Evolutionary conservation across 2,113 vertebrate species (phyloP).

Genomic region (Rhinolophus ferrumequinum): DNA sequence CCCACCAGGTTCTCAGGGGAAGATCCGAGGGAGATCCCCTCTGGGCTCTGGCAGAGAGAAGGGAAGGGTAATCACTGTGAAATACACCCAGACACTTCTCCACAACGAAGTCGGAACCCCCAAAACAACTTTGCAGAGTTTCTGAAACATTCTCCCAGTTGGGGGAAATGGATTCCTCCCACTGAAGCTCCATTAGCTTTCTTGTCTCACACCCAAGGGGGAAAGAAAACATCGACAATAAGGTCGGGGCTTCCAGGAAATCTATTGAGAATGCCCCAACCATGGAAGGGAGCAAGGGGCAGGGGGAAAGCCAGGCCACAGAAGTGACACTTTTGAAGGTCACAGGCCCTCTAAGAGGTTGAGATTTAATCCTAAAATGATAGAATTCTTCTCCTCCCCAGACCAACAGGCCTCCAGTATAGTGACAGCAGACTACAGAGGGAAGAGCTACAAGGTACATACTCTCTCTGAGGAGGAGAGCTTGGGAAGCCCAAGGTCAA

Average conservation of each 20-base stretch:
- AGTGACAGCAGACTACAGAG: neutral
- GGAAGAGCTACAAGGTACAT: neutral
- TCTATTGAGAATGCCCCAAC: neutral
- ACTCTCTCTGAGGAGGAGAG: neutral
- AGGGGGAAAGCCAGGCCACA: neutral
- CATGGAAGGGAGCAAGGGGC: neutral
- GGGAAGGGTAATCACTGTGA: neutral
- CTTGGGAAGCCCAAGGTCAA: neutral
- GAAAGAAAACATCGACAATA: neutral
- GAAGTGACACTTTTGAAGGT: neutral
- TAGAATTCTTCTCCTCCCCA: neutral
- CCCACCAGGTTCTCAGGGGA: neutral
- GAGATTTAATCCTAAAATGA: neutral
- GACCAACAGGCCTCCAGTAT: rapidly evolving
- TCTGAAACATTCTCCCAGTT: neutral
- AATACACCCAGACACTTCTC: neutral
- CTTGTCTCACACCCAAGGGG: neutral
- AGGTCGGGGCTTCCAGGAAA: neutral
- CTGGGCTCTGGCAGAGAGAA: neutral
- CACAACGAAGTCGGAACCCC: neutral
- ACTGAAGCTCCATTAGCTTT: neutral
- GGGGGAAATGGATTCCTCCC: neutral
- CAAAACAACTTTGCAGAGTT: neutral
- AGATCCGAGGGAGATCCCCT: no score
- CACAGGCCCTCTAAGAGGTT: neutral